Evolutionary conservation across 2,113 vertebrate genomes (phyloP).

Genomic region (Bujurquina vittata): DNA sequence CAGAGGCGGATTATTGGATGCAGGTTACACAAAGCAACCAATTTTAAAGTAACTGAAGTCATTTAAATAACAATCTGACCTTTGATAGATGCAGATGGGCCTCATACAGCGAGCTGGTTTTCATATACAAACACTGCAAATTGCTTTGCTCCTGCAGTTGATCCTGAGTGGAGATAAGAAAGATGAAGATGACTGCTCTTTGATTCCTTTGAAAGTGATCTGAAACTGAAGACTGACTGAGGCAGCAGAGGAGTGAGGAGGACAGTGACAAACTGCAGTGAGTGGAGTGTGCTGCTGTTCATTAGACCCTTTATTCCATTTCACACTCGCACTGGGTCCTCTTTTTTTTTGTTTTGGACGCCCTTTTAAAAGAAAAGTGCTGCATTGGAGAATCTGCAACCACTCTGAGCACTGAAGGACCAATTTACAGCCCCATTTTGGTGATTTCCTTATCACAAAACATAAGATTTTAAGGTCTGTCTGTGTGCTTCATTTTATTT

Average conservation of each 20-base stretch:
- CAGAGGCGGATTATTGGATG: background rate
- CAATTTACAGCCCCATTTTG: background rate
- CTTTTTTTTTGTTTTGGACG: background rate
- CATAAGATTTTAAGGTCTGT: background rate
- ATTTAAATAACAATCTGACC: slow-evolving; percentile 38
- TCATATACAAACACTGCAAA: slow-evolving; percentile 18
- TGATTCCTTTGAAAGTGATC: slow-evolving; percentile 58
- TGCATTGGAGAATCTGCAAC: slow-evolving; percentile 4
- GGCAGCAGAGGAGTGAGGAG: slow-evolving; percentile 47
- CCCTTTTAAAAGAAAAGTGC: slow-evolving; percentile 20
- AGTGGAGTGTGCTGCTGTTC: slow-evolving; percentile 44
- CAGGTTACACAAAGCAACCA: slow-evolving; percentile 13
- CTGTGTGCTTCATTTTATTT: background rate
- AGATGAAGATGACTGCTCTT: slow-evolving; percentile 21
- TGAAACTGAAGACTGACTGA: slow-evolving; percentile 28
- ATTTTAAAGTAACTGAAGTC: slow-evolving; percentile 11
- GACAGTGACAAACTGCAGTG: slow-evolving; percentile 58
- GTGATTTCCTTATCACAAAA: background rate
- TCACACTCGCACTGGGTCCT: slow-evolving; percentile 25
- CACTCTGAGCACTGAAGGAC: background rate
- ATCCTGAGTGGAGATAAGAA: slow-evolving; percentile 40
- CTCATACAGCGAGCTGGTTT: background rate
- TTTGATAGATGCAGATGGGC: slow-evolving; percentile 12
- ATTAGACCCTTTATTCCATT: slow-evolving; percentile 45
- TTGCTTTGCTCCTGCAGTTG: slow-evolving; percentile 34